These are phyloP conservation scores for Polypterus senegalus DNA, from an alignment of 2,113 vertebrate genomes.

Conservation along the genomic window DNA sequence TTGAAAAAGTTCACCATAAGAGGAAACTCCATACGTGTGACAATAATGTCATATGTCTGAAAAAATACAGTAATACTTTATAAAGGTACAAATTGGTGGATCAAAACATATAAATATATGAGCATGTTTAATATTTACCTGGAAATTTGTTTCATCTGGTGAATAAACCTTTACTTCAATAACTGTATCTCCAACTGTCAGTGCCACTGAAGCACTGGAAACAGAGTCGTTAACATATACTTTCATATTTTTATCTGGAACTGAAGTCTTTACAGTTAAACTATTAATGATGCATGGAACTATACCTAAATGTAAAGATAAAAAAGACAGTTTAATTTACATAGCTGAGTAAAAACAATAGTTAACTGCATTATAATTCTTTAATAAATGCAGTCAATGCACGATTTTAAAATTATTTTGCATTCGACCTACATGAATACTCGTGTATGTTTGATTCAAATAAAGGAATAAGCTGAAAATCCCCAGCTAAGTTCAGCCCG, in stretches of 20 bases:
- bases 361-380: not conserved
- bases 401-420: not conserved
- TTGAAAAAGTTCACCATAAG: conserved; percentile 38
- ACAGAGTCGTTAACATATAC: conserved; percentile 24
- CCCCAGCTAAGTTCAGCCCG: conserved; percentile 25
- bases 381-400: not conserved
- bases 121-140: conserved; percentile 22
- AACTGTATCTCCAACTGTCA: conserved; percentile 34
- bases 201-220: conserved; percentile 12
- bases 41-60: conserved; percentile 28
- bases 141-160: conserved; percentile 45
- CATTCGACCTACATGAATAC: conserved; percentile 31
- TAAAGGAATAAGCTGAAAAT: conserved; percentile 23
- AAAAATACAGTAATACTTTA: not conserved
- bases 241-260: conserved; percentile 29
- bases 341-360: not conserved
- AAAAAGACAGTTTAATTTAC: not conserved
- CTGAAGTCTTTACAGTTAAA: conserved; percentile 23
- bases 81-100: not conserved
- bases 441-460: conserved; percentile 28
- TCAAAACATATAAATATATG: not conserved
- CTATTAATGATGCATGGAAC: conserved; percentile 27
- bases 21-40: conserved; percentile 34
- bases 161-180: conserved; percentile 37
- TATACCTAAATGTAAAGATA: conserved; percentile 18